A percentile compares a stretch with the other conserved stretches of the same genome.
phyloP scores from a whole-genome alignment of 2,888 invertebrate species.

The Alviniconcha strummeri region DNA sequence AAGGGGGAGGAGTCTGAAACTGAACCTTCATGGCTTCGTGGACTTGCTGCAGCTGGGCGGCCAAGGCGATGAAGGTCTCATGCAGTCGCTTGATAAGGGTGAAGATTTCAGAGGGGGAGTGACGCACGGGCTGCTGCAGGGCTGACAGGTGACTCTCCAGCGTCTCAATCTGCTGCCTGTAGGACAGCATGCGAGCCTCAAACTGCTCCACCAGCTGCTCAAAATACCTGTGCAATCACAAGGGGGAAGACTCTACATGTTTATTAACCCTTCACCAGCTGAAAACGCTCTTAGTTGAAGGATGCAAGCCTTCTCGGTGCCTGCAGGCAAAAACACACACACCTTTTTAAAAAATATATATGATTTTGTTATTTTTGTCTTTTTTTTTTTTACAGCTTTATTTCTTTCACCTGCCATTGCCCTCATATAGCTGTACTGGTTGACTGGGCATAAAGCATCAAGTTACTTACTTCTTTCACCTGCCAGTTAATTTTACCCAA shows the following conservation, averaged over 20 bases:
- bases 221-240: slow-evolving; percentile 76
- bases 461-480: no score
- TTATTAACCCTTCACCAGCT: background rate
- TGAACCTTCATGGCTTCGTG: slow-evolving; percentile 82
- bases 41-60: slow-evolving; percentile 88
- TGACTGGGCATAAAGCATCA: no score
- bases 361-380: no score
- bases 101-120: slow-evolving; percentile 85
- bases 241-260: no score
- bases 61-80: slow-evolving; percentile 89
- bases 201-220: slow-evolving; percentile 81
- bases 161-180: slow-evolving; percentile 83
- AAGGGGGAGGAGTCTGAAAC: background rate
- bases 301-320: no score
- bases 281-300: no score
- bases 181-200: slow-evolving; percentile 81
- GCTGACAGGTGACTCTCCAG: slow-evolving; percentile 84
- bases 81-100: slow-evolving; percentile 87
- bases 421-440: no score
- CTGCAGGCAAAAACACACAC: no score
- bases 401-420: no score
- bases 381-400: no score
- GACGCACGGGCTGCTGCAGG: slow-evolving; percentile 79
- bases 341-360: no score
- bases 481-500: no score